Percentiles rank a stretch among this genome's conserved stretches.
Evolutionary conservation across 2,797 vertebrate genomes (phyloP).

Genomic region (Gadopsis marmoratus): DNA sequence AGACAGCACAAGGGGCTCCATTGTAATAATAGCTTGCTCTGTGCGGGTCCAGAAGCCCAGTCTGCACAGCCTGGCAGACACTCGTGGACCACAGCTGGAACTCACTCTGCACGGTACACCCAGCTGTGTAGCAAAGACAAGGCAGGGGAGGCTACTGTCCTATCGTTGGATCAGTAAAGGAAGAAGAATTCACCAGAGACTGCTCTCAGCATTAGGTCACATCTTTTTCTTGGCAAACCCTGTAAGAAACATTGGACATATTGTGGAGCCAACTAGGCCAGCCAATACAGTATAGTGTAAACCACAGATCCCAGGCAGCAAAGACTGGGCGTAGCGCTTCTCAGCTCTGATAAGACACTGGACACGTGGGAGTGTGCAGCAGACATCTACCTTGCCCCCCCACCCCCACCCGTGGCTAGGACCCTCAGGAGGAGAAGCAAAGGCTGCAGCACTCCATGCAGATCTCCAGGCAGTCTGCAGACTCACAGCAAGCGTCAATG

Average conservation of each 20-base stretch:
- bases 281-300: slow-evolving; percentile 54
- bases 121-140: slow-evolving; percentile 55
- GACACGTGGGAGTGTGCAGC: slow-evolving; percentile 28
- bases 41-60: slow-evolving; percentile 56
- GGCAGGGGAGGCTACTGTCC: slow-evolving; percentile 36
- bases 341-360: slow-evolving; percentile 31
- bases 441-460: slow-evolving; percentile 99
- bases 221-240: slow-evolving; percentile 61
- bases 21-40: slow-evolving; percentile 70
- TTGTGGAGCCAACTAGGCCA: slow-evolving; percentile 52
- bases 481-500: slow-evolving; percentile 98
- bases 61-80: slow-evolving; percentile 49
- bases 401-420: neutral
- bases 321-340: slow-evolving; percentile 34
- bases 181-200: slow-evolving; percentile 54
- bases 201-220: slow-evolving; percentile 59
- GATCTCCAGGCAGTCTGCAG: slow-evolving; percentile 98
- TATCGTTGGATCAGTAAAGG: slow-evolving; percentile 53
- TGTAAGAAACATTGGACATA: slow-evolving; percentile 57
- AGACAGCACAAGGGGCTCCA: slow-evolving; percentile 69
- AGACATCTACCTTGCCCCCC: slow-evolving; percentile 30
- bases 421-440: slow-evolving; percentile 95
- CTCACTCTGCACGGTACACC: slow-evolving; percentile 43
- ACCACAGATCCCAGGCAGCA: slow-evolving; percentile 52
- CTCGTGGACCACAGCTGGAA: slow-evolving; percentile 64